Evolutionary conservation across 37 sponge, comb jelly and placozoan species (phyloP), one percentile per base, ranked within the genome.

Genomic region (Chondrosia reniformis): DNA sequence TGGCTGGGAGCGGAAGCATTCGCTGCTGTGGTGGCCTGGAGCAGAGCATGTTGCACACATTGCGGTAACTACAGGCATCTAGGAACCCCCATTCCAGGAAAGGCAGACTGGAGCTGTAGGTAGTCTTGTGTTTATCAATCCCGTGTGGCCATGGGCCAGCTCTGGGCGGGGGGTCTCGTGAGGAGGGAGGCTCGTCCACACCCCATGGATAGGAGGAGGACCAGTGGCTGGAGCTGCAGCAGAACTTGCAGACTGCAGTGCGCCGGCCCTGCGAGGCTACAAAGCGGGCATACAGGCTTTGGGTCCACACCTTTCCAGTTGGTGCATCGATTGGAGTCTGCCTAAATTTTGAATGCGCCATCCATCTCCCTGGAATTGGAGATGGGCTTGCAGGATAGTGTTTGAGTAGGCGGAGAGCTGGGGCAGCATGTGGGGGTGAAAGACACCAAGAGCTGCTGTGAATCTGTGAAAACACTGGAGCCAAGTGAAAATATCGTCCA

Each of bases 341-440:
- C n/a, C n/a, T n/a, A n/a, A n/a, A 7, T 69, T 24, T 21, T 69
- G 42, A 1, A 40, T 69, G 32, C 43, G 72, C 72, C 43, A 69
- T 2, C 72, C 72, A 36, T 69, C 43, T 1, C 43, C 43, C 38
- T 13, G 24, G 10, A 69, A 69, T 7, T 69, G 37, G 25, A 69
- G 24, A 40, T 69, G 43, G n/a, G 42, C 72, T 21, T 34, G 72
- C 43, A 69, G 43, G 72, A 69, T 69, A 44, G 72, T 69, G 44
- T 69, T 69, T 10, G 25, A 19, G 44, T 69, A 40, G 3, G 72
- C 72, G 22, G 42, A 25, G 4, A 39, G 24, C 72, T 69, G 72
- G 21, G 43, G n/a, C 1, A 69, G 2, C 72, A 34, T 69, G 25
- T 44, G 22, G 2, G 43, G 72, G 36, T 69, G 44, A 32, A 17